Evolutionary conservation across 2,888 invertebrate species (phyloP).

Genomic region (Hydroisotoma schaefferi): DNA sequence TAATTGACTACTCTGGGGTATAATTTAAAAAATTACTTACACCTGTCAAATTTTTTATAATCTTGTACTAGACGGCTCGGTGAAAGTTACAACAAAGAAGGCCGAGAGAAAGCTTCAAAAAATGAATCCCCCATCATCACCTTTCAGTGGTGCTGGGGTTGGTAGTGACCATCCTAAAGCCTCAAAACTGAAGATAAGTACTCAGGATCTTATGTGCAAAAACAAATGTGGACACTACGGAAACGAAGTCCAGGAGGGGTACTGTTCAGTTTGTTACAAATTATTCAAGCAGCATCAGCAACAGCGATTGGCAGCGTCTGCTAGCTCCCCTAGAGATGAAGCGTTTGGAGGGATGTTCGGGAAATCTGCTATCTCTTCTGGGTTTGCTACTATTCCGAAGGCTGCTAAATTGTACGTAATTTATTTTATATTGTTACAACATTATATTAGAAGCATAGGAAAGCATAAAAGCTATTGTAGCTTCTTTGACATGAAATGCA

Average conservation of each 20-base stretch:
- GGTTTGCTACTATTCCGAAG: constrained; percentile 45
- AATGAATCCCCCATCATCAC: not conserved
- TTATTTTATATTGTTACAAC: no score
- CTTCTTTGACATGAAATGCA: not conserved
- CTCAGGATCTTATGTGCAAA: constrained; percentile 76
- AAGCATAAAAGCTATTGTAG: not conserved
- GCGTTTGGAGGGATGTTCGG: constrained; percentile 34
- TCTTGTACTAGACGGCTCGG: not conserved
- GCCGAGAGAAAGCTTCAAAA: not conserved
- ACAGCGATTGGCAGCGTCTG: constrained; percentile 16
- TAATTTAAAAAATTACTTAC: no score
- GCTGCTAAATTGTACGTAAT: constrained; percentile 44
- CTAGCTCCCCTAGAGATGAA: constrained; percentile 7
- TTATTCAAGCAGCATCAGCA: constrained; percentile 61
- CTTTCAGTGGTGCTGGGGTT: not conserved
- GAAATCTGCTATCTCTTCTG: constrained; percentile 33
- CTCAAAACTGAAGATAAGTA: constrained; percentile 40
- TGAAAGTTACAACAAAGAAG: not conserved
- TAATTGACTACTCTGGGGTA: no score
- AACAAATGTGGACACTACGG: constrained; percentile 96
- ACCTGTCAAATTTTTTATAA: no score
- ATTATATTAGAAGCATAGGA: no score
- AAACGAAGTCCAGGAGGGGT: constrained; percentile 95
- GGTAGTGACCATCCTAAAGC: not conserved
- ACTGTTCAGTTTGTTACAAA: constrained; percentile 94